Conservation (phyloP, 2,888 invertebrate species). For the Branchinecta sandiegonensis region DNA sequence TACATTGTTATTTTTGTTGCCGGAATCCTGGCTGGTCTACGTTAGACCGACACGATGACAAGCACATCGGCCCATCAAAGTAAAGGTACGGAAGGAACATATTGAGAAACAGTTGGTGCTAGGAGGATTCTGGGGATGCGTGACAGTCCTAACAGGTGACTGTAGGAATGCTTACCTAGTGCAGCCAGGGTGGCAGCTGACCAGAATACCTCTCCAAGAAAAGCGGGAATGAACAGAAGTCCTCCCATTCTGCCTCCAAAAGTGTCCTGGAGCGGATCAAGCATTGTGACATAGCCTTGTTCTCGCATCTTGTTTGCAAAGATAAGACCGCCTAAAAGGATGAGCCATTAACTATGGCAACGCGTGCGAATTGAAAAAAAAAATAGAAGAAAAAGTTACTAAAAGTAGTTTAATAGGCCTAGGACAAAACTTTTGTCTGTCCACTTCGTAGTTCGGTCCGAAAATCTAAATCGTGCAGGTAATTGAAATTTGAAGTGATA, state of each 20-base stretch:
- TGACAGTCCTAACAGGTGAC: not conserved
- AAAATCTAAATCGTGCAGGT: too few relatives aligned
- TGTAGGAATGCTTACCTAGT: slow-evolving; percentile 38
- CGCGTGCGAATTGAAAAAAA: not conserved
- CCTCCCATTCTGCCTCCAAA: slow-evolving; percentile 54
- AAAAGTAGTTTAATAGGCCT: not conserved
- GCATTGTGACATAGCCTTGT: slow-evolving; percentile 53
- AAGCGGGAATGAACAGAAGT: slow-evolving; percentile 48
- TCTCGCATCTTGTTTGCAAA: slow-evolving; percentile 54
- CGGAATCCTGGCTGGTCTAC: too few relatives aligned
- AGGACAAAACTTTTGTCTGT: not conserved
- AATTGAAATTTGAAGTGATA: too few relatives aligned
- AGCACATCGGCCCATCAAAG: too few relatives aligned
- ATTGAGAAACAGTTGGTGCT: too few relatives aligned
- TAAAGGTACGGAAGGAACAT: too few relatives aligned
- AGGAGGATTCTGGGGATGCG: not conserved
- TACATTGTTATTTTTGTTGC: too few relatives aligned
- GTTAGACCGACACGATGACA: too few relatives aligned
- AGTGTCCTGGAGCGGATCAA: slow-evolving; percentile 53
- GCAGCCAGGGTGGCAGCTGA: slow-evolving; percentile 51
- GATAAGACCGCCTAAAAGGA: slow-evolving; percentile 43
- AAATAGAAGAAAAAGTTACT: slow-evolving; percentile 21
- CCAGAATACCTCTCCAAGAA: slow-evolving; percentile 55
- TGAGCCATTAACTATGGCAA: too few relatives aligned
- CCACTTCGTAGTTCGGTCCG: too few relatives aligned